phyloP scores from a whole-genome alignment of 2,888 invertebrate genomes.

The Synanthedon vespiformis region DNA sequence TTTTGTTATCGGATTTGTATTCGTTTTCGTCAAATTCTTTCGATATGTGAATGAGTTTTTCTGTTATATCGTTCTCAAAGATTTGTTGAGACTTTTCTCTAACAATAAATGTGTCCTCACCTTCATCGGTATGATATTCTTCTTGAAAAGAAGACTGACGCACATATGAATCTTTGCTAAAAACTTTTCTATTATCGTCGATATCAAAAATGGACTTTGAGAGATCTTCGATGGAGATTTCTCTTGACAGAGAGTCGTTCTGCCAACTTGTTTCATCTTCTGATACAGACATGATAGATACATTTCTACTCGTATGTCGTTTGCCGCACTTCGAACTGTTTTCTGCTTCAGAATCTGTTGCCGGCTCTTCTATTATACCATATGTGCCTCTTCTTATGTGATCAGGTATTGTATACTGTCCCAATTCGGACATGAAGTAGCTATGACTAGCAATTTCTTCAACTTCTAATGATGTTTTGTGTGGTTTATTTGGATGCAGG shows the following conservation, averaged over 20 bases:
- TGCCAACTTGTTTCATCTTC: constrained; percentile 73
- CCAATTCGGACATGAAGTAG: constrained; percentile 68
- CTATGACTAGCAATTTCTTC: constrained; percentile 73
- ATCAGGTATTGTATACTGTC: constrained; percentile 55
- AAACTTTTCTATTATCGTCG: constrained; percentile 60
- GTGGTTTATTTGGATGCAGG: constrained; percentile 57
- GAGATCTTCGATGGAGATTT: constrained; percentile 71
- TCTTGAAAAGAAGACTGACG: constrained; percentile 62
- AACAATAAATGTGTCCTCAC: constrained; percentile 49
- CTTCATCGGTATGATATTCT: constrained; percentile 49
- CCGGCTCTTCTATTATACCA: constrained; percentile 65
- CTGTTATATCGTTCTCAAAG: constrained; percentile 61
- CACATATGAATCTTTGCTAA: constrained; percentile 60
- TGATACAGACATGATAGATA: constrained; percentile 76
- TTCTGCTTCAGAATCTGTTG: constrained; percentile 63
- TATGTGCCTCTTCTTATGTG: constrained; percentile 53
- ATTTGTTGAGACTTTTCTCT: constrained; percentile 55
- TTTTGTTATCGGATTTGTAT: constrained; percentile 36
- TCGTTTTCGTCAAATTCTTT: constrained; percentile 57
- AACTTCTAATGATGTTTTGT: constrained; percentile 66
- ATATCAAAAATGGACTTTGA: constrained; percentile 65
- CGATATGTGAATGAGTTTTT: constrained; percentile 56
- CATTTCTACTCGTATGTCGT: constrained; percentile 34
- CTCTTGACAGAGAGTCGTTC: constrained; percentile 65
- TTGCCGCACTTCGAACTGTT: constrained; percentile 38